phyloP scores from a whole-genome alignment of 2,113 vertebrate genomes.

The Cisticola juncidis region DNA sequence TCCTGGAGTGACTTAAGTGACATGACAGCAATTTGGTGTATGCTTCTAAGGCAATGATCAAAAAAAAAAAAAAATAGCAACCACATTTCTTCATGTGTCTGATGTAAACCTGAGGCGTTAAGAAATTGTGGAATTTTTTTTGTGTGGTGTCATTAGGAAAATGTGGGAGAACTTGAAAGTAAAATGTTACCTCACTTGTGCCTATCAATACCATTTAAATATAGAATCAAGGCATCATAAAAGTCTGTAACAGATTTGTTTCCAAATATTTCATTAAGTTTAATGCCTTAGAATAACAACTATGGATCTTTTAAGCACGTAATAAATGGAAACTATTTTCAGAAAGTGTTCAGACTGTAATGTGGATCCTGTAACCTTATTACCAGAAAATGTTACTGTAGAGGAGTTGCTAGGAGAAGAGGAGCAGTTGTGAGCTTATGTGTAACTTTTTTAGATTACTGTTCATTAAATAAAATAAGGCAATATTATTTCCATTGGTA shows the following conservation, averaged over 20 bases:
- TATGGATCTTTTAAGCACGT: background rate
- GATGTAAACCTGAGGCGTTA: background rate
- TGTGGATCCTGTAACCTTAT: constrained; percentile 17
- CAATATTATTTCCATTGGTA: background rate
- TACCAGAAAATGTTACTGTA: background rate
- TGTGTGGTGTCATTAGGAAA: background rate
- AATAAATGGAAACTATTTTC: constrained; percentile 2
- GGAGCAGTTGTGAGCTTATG: background rate
- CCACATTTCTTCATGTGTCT: background rate
- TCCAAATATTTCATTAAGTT: background rate
- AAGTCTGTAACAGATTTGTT: background rate
- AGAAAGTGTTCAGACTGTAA: background rate
- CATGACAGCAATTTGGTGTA: background rate
- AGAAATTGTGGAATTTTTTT: background rate
- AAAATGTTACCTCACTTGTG: background rate
- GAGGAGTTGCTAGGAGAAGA: background rate
- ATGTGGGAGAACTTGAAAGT: background rate
- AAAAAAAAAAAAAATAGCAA: background rate
- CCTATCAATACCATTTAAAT: background rate
- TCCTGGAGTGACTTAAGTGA: background rate
- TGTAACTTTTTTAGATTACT: constrained; percentile 6
- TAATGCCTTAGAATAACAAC: background rate
- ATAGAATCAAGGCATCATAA: background rate
- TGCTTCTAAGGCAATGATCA: background rate
- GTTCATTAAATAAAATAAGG: constrained; percentile 21